Conservation (phyloP, 2,113 vertebrate genomes). For the Channa argus region DNA sequence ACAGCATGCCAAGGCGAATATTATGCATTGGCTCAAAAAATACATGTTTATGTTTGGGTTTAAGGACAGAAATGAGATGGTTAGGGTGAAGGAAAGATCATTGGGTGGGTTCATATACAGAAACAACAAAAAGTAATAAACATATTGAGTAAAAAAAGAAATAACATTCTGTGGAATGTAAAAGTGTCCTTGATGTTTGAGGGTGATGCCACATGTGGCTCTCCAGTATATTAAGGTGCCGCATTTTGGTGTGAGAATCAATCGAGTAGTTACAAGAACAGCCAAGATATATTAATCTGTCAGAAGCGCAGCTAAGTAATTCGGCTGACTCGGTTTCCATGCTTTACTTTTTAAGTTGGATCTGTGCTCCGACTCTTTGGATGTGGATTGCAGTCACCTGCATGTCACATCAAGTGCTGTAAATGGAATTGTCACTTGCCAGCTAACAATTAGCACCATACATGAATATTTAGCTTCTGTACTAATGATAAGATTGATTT, state of each 20-base stretch:
- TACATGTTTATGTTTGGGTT: no score
- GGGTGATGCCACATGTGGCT: not conserved
- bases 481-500: not conserved
- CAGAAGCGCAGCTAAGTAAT: slow-evolving; percentile 1
- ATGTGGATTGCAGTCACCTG: not conserved
- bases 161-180: not conserved
- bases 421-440: slow-evolving; percentile 12
- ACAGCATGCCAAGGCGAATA: no score
- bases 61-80: no score
- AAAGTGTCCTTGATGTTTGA: not conserved
- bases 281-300: not conserved
- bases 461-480: not conserved
- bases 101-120: no score
- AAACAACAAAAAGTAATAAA: no score
- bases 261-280: not conserved
- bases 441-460: slow-evolving; percentile 6
- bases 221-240: not conserved
- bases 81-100: no score
- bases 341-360: not conserved
- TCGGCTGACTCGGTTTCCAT: not conserved
- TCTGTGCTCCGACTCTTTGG: not conserved
- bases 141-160: no score
- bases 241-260: not conserved
- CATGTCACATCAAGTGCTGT: not conserved
- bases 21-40: no score